Percentiles rank a stretch among this genome's conserved stretches.
Conservation (phyloP, 2,888 invertebrate genomes). For the Drosophila longiperda region DNA sequence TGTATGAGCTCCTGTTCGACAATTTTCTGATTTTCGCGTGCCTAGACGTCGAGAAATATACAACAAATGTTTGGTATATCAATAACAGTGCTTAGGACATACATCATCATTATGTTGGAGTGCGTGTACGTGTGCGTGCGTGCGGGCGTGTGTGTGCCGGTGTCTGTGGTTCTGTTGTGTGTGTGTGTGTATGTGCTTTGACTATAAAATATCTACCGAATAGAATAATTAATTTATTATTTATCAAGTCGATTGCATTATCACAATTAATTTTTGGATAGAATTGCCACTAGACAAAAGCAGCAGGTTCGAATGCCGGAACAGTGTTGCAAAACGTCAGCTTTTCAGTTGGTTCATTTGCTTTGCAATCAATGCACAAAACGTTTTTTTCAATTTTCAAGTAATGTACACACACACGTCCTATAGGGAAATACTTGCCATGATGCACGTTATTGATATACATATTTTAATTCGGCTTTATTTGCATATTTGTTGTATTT, state of each 20-base stretch:
- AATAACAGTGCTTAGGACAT: slow-evolving; percentile 42
- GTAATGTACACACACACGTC: slow-evolving; percentile 81
- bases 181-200: slow-evolving; percentile 31
- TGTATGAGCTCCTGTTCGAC: slow-evolving; percentile 82
- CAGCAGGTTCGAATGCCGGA: slow-evolving; percentile 25
- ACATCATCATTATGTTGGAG: slow-evolving; percentile 21
- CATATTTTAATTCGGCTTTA: slow-evolving; percentile 35
- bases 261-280: slow-evolving; percentile 50
- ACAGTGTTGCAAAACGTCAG: slow-evolving; percentile 48
- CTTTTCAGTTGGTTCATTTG: slow-evolving; percentile 9
- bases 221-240: slow-evolving; percentile 49
- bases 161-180: slow-evolving; percentile 23
- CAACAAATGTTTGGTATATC: slow-evolving; percentile 63
- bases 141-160: slow-evolving; percentile 17
- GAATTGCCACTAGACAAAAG: slow-evolving; percentile 44
- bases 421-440: slow-evolving; percentile 66
- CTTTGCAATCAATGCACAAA: slow-evolving; percentile 84
- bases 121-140: slow-evolving; percentile 29
- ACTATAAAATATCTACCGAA: slow-evolving; percentile 84
- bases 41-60: slow-evolving; percentile 81
- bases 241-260: slow-evolving; percentile 40
- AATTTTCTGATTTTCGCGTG: slow-evolving; percentile 82
- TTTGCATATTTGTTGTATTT: slow-evolving; percentile 54
- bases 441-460: slow-evolving; percentile 60
- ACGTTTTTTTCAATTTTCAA: slow-evolving; percentile 84